Conservation (phyloP, 2,797 vertebrate species). For the Rhyacichthys aspro region DNA sequence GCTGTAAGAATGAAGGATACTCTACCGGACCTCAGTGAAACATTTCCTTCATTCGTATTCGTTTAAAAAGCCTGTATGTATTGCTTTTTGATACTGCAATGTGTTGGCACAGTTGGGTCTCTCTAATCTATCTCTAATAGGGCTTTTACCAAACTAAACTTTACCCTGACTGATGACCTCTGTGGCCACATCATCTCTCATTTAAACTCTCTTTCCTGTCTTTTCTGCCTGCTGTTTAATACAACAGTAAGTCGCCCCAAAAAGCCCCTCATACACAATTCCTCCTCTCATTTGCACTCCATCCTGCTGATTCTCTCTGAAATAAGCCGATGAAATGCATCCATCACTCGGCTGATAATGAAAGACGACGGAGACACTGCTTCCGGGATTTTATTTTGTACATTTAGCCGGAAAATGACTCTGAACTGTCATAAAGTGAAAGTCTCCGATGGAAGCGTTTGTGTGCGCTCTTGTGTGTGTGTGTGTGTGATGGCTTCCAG, state of each 20-base stretch:
- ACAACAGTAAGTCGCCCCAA: conserved; percentile 23
- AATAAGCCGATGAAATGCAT: conserved; percentile 55
- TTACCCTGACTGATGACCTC: conserved; percentile 25
- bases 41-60: too few species aligned
- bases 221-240: conserved; percentile 24
- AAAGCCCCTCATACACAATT: conserved; percentile 36
- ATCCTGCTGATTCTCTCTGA: conserved; percentile 55
- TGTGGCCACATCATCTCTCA: conserved; percentile 17
- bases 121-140: conserved; percentile 24
- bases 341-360: conserved; percentile 64
- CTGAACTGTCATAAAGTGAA: conserved; percentile 67
- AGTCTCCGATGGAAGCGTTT: conserved; percentile 50
- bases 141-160: conserved; percentile 18
- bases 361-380: conserved; percentile 55
- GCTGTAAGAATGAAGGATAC: too few species aligned
- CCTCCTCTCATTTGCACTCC: conserved; percentile 49
- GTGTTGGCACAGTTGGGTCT: conserved; percentile 3
- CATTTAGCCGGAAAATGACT: conserved; percentile 69
- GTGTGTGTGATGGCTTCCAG: conserved; percentile 57
- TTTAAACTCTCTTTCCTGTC: conserved; percentile 34
- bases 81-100: background rate
- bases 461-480: conserved; percentile 23
- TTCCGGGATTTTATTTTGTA: conserved; percentile 68
- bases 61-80: background rate
- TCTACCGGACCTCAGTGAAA: too few species aligned